phyloP scores from a whole-genome alignment of 2,797 vertebrate genomes.

The Gorsachius magnificus region DNA sequence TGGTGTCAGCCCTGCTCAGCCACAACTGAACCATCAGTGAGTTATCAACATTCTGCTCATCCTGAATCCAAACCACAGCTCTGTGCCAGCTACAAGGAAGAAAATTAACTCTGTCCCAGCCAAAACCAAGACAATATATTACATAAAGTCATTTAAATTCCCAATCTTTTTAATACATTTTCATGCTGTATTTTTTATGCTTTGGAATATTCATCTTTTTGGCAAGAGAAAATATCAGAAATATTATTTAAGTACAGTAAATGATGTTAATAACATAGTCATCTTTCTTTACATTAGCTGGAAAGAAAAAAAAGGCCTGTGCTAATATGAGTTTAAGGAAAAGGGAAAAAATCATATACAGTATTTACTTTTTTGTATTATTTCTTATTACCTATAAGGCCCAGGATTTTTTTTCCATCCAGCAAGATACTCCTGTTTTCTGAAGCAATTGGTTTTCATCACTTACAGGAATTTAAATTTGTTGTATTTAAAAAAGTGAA shows the following conservation, averaged over 20 bases:
- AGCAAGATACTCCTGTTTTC: not conserved
- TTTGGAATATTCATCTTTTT: not conserved
- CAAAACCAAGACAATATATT: not conserved
- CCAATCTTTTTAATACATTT: not conserved
- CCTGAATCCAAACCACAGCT: too few relatives aligned
- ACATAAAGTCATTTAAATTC: not conserved
- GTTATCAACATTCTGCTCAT: too few relatives aligned
- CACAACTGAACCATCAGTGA: too few relatives aligned
- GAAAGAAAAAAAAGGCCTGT: not conserved
- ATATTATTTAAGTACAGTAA: not conserved
- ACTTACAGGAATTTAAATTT: not conserved
- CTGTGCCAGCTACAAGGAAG: too few relatives aligned
- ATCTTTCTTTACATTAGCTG: not conserved
- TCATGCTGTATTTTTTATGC: not conserved
- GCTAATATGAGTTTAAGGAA: not conserved
- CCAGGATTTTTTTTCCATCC: not conserved
- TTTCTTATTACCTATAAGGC: not conserved
- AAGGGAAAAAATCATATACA: accelerated
- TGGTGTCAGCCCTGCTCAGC: too few relatives aligned
- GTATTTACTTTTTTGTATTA: not conserved
- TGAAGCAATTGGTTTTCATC: not conserved
- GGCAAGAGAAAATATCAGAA: not conserved
- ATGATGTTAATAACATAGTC: not conserved
- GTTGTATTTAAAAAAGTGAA: not conserved
- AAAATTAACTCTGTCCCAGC: too few relatives aligned